Evolutionary conservation across 2,113 vertebrate species (phyloP).

Genomic region (Gavialis gangeticus): DNA sequence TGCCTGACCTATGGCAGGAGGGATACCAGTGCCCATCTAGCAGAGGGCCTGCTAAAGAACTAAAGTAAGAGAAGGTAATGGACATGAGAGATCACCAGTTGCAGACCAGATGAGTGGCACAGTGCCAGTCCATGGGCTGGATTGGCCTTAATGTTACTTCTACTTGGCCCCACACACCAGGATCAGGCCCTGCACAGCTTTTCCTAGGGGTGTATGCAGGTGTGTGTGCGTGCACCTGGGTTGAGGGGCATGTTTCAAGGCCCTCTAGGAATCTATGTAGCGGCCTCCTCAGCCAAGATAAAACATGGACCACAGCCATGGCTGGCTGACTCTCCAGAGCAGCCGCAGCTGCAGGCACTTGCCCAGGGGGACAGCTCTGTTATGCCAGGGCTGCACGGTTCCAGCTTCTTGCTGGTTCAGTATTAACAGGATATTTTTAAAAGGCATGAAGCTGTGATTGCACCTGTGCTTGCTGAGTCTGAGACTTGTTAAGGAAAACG

Average conservation of each 20-base stretch:
- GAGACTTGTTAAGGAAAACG: not conserved
- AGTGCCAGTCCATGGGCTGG: too few relatives aligned
- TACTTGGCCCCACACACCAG: too few relatives aligned
- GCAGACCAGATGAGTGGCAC: too few relatives aligned
- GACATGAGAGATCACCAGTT: too few relatives aligned
- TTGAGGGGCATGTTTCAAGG: not conserved
- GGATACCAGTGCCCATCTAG: too few relatives aligned
- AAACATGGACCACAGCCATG: not conserved
- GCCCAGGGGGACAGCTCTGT: not conserved
- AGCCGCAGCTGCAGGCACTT: not conserved
- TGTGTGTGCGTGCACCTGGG: too few relatives aligned
- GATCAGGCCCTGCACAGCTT: too few relatives aligned
- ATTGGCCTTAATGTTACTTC: too few relatives aligned
- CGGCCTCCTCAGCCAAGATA: not conserved
- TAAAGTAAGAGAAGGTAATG: too few relatives aligned
- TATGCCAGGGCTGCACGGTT: not conserved
- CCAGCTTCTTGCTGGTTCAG: not conserved
- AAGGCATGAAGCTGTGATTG: not conserved
- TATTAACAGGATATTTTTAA: not conserved
- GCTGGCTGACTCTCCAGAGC: not conserved
- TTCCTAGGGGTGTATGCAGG: not conserved
- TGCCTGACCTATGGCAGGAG: too few relatives aligned
- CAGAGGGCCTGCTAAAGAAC: too few relatives aligned
- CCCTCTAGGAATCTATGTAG: not conserved
- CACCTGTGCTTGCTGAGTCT: not conserved